Percentiles rank a stretch among this genome's conserved stretches.
Evolutionary conservation across 2,888 invertebrate genomes (phyloP).

Genomic region (Drosophila atroscutellata): DNA sequence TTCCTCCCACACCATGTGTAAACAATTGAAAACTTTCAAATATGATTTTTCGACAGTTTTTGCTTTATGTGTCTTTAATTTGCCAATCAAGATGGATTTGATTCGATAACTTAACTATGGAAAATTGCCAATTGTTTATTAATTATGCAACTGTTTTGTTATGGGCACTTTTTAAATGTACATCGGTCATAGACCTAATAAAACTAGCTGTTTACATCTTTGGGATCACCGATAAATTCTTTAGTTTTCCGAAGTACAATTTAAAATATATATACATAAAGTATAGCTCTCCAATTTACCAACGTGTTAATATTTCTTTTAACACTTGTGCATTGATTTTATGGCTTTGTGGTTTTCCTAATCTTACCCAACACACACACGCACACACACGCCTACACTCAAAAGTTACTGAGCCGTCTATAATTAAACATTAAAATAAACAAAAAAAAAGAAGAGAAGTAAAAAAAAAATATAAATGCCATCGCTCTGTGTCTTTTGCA

Average conservation of each 20-base stretch:
- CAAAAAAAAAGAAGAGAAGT: background rate
- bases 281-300: background rate
- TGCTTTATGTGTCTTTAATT: background rate
- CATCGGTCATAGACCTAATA: background rate
- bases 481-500: constrained; percentile 17
- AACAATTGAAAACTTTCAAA: background rate
- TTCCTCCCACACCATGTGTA: background rate
- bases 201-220: background rate
- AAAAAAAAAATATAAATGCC: background rate
- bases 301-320: background rate
- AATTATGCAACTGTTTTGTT: background rate
- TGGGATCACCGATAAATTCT: background rate
- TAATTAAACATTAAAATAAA: background rate
- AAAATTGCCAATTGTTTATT: background rate
- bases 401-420: constrained; percentile 8
- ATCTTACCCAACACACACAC: background rate
- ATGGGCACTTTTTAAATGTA: background rate
- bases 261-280: background rate
- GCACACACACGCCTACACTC: background rate
- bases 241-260: background rate
- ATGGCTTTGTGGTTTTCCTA: constrained; percentile 1
- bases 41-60: background rate
- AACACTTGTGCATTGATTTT: background rate
- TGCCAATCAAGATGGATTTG: background rate
- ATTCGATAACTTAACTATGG: background rate